phyloP scores from a whole-genome alignment of 2,797 vertebrate species.

The Muscicapa striata region DNA sequence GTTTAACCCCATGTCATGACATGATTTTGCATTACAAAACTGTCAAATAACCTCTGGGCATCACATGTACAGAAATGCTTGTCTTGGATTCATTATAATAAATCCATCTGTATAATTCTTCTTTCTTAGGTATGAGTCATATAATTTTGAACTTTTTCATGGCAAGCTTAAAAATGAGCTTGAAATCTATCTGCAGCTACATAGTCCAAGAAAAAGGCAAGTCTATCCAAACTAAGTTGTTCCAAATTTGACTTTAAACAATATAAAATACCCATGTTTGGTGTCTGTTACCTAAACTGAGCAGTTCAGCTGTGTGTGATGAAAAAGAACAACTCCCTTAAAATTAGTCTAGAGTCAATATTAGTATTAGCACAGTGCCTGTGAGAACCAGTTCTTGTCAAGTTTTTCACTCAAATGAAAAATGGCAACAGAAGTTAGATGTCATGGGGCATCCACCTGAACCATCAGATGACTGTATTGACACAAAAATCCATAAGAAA shows the following conservation, averaged over 20 bases:
- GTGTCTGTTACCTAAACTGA: background rate
- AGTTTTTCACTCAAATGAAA: background rate
- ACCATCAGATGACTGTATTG: background rate
- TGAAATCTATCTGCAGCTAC: background rate
- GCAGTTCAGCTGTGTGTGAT: background rate
- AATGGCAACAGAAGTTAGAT: background rate
- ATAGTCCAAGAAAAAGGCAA: background rate
- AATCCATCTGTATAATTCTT: background rate
- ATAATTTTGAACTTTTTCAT: background rate
- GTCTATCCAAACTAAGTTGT: background rate
- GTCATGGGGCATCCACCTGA: background rate
- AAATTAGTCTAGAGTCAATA: constrained; percentile 34
- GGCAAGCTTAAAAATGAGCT: background rate
- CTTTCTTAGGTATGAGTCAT: background rate
- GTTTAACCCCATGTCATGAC: background rate
- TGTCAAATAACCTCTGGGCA: background rate
- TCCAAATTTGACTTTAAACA: background rate
- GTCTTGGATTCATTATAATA: background rate
- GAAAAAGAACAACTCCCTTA: constrained; percentile 13
- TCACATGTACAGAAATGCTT: background rate
- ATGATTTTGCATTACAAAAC: background rate
- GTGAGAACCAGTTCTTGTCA: background rate
- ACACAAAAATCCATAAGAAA: background rate
- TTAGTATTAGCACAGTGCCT: constrained; percentile 9
- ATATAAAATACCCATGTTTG: background rate